Evolutionary conservation across 2,113 vertebrate genomes (phyloP), one percentile per base, ranked within the genome.

Genomic region (Gopherus flavomarginatus): DNA sequence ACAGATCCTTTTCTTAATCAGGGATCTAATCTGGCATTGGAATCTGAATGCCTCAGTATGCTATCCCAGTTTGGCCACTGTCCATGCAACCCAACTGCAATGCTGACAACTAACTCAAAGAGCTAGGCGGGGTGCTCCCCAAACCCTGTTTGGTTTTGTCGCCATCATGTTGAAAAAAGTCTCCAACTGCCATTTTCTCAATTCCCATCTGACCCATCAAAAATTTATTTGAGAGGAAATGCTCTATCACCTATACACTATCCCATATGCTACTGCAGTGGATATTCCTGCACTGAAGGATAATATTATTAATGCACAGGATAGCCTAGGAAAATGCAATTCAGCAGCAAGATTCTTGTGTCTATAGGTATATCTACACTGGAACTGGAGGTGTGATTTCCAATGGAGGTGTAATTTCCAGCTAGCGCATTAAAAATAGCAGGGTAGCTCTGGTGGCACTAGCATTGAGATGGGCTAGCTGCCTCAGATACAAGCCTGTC

Each of bases 1-100:
- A 95, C 52, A 86, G 93, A 86, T 83, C 85, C 79, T 95, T 94
- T 97, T 96, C 94, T 92, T 94, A 97, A 93, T 89, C 72, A 89
- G 91, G 85, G 69, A 93, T 88, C 90, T 96, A 87, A 95, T 93
- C 65, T 88, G 91, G 85, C 49, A 69, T 44, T 69, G 75, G 69
- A 91, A 27, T 84, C 2, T 5, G 84, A 95, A 83, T 77, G 83
- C 31, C 56, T 95, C 49, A 95, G 27, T 90, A 90, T 91, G 53
- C 87, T 94, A 79, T 92, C 85, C 90, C 86, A 26, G 52, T 93
- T 96, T 93, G 93, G 81, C 0, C 72, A 93, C 92, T 6, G 84
- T 94, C 95, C 91, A 77, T 87, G 44, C n/a, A 96, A 96, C 69
- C 82, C 90, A 92, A 95, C 85, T 91, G 81, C 77, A 84, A 78